Conservation (phyloP, 2,113 vertebrate genomes). For the Clarias magur region DNA sequence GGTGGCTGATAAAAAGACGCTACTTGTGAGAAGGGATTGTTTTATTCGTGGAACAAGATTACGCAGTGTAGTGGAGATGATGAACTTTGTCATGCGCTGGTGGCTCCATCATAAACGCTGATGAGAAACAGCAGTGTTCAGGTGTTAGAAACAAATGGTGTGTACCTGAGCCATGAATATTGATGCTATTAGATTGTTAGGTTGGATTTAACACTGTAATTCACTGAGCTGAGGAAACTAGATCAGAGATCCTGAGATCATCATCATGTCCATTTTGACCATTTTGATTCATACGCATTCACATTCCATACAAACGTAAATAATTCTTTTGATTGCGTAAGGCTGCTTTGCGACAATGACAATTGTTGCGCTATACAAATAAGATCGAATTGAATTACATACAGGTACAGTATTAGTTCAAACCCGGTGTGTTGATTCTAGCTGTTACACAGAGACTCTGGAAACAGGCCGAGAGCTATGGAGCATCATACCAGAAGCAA, state of each 20-base stretch:
- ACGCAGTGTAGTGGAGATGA: slow-evolving; percentile 42
- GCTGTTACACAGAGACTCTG: no score
- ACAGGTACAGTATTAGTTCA: no score
- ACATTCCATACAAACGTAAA: no score
- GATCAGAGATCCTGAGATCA: neutral
- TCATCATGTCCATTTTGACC: no score
- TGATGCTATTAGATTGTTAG: neutral
- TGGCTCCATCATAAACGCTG: slow-evolving; percentile 11
- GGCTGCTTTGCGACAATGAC: no score
- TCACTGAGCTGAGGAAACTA: slow-evolving; percentile 9
- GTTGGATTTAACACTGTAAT: neutral
- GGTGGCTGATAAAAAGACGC: slow-evolving; percentile 23
- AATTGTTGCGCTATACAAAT: no score
- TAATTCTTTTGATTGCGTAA: no score
- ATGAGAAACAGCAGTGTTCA: slow-evolving; percentile 4
- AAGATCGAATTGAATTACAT: no score
- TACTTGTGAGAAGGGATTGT: slow-evolving; percentile 31
- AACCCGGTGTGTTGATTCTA: no score
- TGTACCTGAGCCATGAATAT: slow-evolving; percentile 12
- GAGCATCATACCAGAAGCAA: no score
- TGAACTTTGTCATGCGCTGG: slow-evolving; percentile 39
- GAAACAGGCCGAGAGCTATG: no score
- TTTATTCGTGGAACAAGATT: slow-evolving; percentile 47
- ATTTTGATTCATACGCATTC: no score
- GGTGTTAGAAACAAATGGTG: neutral